Evolutionary conservation across 1,140 invertebrate species (phyloP).

Genomic region (Adoxophyes honmai): DNA sequence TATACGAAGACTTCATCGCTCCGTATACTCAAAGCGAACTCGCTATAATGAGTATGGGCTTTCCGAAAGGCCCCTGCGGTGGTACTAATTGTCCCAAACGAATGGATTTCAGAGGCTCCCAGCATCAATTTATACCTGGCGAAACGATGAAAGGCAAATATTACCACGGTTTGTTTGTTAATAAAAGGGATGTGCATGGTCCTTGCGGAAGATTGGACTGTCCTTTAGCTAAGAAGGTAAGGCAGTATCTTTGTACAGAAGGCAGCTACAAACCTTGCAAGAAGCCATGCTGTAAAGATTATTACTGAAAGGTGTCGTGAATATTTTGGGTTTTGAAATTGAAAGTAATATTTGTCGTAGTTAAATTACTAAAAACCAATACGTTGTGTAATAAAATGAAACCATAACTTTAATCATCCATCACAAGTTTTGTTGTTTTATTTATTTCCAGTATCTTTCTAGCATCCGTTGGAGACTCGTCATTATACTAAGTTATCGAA

Average conservation of each 20-base stretch:
- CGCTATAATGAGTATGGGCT: slow-evolving; percentile 65
- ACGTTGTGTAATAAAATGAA: too few relatives aligned
- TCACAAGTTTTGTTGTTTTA: too few relatives aligned
- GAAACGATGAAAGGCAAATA: slow-evolving; percentile 59
- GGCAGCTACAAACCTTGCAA: slow-evolving; percentile 62
- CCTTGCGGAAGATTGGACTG: slow-evolving; percentile 66
- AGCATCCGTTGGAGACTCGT: too few relatives aligned
- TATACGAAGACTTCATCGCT: slow-evolving; percentile 60
- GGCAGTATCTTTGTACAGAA: slow-evolving; percentile 52
- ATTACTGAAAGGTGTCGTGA: slow-evolving; percentile 33
- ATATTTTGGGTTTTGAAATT: too few relatives aligned
- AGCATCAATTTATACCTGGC: slow-evolving; percentile 65
- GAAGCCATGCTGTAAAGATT: slow-evolving; percentile 59
- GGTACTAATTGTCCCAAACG: slow-evolving; percentile 67
- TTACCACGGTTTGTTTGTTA: slow-evolving; percentile 62
- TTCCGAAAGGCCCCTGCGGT: slow-evolving; percentile 69
- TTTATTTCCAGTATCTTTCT: too few relatives aligned
- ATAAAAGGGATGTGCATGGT: slow-evolving; percentile 65
- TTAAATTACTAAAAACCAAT: too few relatives aligned
- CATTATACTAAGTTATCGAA: too few relatives aligned
- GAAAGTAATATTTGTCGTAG: too few relatives aligned
- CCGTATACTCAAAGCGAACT: slow-evolving; percentile 60
- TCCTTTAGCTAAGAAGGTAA: slow-evolving; percentile 64
- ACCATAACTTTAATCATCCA: too few relatives aligned
- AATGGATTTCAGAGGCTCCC: slow-evolving; percentile 63